Conservation (phyloP, 2,797 vertebrate species). For the Hapalemur alaotrensis region DNA sequence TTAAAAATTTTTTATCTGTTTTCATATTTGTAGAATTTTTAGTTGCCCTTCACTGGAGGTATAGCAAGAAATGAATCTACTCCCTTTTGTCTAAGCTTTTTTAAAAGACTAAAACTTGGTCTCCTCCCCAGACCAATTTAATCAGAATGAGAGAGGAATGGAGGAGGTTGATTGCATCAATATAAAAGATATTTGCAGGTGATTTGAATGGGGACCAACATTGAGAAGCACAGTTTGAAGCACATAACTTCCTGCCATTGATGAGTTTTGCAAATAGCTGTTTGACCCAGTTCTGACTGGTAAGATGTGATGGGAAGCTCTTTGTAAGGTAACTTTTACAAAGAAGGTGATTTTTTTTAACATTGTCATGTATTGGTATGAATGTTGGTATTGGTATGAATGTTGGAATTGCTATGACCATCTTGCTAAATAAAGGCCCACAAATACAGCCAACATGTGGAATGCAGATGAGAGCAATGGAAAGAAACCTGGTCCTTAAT, state of each 20-base stretch:
- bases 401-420: neutral
- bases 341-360: neutral
- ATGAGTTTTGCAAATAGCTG: neutral
- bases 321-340: conserved; percentile 16
- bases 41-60: neutral
- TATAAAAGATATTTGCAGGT: neutral
- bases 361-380: neutral
- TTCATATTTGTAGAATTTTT: neutral
- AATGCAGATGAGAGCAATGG: neutral
- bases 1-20: neutral
- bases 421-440: neutral
- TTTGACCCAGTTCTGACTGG: neutral
- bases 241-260: neutral
- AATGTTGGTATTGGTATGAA: conserved; percentile 12
- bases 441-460: neutral
- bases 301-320: neutral
- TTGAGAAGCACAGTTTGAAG: neutral
- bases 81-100: neutral
- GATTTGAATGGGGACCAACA: neutral
- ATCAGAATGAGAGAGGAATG: neutral
- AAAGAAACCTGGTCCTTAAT: neutral
- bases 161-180: neutral
- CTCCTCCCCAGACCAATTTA: neutral
- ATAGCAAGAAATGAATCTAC: neutral
- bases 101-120: neutral